phyloP scores from a whole-genome alignment of 1,140 invertebrate genomes.

The Ips typographus region DNA sequence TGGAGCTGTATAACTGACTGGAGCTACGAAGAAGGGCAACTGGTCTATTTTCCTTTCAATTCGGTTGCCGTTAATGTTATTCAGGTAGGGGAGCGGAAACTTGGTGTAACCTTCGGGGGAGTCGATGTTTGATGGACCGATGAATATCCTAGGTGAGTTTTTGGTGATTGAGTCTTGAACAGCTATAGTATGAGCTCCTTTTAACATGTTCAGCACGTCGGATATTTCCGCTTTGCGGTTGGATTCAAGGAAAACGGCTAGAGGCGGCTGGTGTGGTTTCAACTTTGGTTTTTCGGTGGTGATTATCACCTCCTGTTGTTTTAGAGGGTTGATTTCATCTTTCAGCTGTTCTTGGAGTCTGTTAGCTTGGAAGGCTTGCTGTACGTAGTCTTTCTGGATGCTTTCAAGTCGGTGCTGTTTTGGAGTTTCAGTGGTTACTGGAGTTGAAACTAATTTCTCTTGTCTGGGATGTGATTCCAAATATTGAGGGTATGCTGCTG shows the following conservation, averaged over 20 bases:
- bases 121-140: slow-evolving; percentile 72
- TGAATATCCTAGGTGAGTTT: slow-evolving; percentile 72
- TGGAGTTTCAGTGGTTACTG: slow-evolving; percentile 20
- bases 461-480: slow-evolving; percentile 27
- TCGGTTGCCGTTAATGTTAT: slow-evolving; percentile 68
- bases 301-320: slow-evolving; percentile 36
- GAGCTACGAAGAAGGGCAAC: slow-evolving; percentile 80
- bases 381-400: slow-evolving; percentile 52
- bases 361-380: slow-evolving; percentile 54
- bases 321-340: slow-evolving; percentile 31
- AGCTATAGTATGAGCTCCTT: slow-evolving; percentile 69
- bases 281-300: slow-evolving; percentile 53
- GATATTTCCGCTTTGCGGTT: slow-evolving; percentile 56
- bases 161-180: slow-evolving; percentile 70
- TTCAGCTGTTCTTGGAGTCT: slow-evolving; percentile 53
- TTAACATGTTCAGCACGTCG: slow-evolving; percentile 69
- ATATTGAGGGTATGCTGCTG: not conserved
- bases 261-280: slow-evolving; percentile 76
- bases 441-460: slow-evolving; percentile 39
- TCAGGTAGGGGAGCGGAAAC: slow-evolving; percentile 80
- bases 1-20: slow-evolving; percentile 77
- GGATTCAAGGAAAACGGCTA: slow-evolving; percentile 74
- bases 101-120: slow-evolving; percentile 72
- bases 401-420: slow-evolving; percentile 30
- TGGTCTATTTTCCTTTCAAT: slow-evolving; percentile 72